These are phyloP conservation scores for Saguinus midas DNA, from an alignment of 2,113 vertebrate species.

Conservation along the genomic window DNA sequence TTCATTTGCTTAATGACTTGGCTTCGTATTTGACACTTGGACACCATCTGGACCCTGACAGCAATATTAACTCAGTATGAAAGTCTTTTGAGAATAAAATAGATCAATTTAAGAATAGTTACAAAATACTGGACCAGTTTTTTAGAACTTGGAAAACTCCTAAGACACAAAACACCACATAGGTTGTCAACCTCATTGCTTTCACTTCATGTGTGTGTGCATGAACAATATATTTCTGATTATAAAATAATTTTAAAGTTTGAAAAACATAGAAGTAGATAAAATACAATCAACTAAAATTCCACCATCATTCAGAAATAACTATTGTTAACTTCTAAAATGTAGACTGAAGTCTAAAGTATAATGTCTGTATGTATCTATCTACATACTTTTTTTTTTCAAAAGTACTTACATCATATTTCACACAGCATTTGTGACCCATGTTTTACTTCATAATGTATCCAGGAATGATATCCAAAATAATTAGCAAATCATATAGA, in stretches of 20 bases:
- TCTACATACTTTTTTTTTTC: background rate
- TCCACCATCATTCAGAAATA: background rate
- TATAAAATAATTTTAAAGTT: background rate
- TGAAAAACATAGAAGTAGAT: background rate
- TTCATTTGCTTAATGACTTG: constrained; percentile 53
- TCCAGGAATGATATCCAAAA: background rate
- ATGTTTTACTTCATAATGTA: background rate
- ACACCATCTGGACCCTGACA: constrained; percentile 29
- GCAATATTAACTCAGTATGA: constrained; percentile 19
- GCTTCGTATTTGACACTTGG: constrained; percentile 15
- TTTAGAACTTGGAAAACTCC: background rate
- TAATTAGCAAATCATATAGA: background rate
- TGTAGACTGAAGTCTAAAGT: background rate
- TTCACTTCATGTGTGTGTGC: background rate
- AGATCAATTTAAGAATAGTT: background rate
- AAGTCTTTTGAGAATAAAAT: constrained; percentile 43
- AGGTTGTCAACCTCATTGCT: background rate
- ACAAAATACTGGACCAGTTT: background rate
- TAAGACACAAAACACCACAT: background rate
- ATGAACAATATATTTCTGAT: background rate
- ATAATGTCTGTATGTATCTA: background rate
- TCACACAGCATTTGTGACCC: background rate
- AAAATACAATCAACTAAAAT: background rate
- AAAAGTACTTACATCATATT: background rate
- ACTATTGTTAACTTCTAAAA: background rate